Percentiles rank a stretch among this genome's conserved stretches.
Evolutionary conservation across 2,888 invertebrate genomes (phyloP).

Genomic region (Protula sp.): DNA sequence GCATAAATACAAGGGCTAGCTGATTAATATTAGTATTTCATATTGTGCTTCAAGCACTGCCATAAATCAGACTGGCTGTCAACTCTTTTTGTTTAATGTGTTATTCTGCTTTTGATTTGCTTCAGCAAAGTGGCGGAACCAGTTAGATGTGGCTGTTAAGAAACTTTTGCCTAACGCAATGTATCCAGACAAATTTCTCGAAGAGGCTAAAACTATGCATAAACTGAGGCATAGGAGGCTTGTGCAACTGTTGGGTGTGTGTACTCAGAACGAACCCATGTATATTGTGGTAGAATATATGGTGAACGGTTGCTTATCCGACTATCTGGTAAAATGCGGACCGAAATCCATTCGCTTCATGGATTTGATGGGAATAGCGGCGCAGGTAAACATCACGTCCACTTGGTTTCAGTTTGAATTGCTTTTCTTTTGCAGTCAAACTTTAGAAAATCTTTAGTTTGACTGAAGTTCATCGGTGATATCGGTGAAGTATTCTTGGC

Average conservation of each 20-base stretch:
- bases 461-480: no score
- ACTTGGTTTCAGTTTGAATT: conserved; percentile 51
- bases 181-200: conserved; percentile 88
- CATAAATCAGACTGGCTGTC: no score
- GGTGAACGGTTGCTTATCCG: conserved; percentile 89
- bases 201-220: conserved; percentile 62
- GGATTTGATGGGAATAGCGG: conserved; percentile 81
- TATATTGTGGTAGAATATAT: conserved; percentile 89
- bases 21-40: no score
- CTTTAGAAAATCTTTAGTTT: no score
- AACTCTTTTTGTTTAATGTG: no score
- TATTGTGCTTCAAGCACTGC: no score
- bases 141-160: conserved; percentile 93
- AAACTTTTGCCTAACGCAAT: conserved; percentile 91
- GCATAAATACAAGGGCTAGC: no score
- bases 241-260: conserved; percentile 86
- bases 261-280: conserved; percentile 78
- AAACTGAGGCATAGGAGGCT: conserved; percentile 60
- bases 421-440: no score
- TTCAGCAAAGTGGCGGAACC: no score
- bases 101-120: no score
- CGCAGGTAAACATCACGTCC: conserved; percentile 62
- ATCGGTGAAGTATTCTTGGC: no score
- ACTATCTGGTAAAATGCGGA: conserved; percentile 77
- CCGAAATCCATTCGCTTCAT: conserved; percentile 70